A percentile compares a stretch with the other conserved stretches of the same genome.
phyloP scores from a whole-genome alignment of 2,797 vertebrate species.

The Mormyrops attenuatus region DNA sequence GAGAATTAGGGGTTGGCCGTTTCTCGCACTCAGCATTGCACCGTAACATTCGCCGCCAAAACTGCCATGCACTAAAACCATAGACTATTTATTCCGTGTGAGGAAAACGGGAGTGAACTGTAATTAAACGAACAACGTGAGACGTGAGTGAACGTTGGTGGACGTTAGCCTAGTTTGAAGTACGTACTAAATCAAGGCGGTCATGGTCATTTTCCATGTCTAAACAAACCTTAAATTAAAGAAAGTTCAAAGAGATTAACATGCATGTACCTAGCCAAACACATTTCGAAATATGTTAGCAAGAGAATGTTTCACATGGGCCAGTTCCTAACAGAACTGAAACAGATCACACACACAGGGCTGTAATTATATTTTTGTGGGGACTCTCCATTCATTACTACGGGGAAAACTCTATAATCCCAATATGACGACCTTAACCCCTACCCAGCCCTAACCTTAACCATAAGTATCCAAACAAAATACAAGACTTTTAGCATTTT shows the following conservation, averaged over 20 bases:
- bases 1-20: background rate
- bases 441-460: no score
- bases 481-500: no score
- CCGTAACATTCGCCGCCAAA: background rate
- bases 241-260: background rate
- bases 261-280: background rate
- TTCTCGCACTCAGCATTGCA: background rate
- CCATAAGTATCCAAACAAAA: no score
- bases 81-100: background rate
- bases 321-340: background rate
- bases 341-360: background rate
- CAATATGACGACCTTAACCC: no score
- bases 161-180: background rate
- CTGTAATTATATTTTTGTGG: no score
- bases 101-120: background rate
- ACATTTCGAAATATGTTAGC: background rate
- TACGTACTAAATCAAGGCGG: background rate
- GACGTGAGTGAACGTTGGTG: background rate
- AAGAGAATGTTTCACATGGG: background rate
- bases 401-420: no score
- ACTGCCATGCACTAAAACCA: background rate
- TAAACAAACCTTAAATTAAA: conserved; percentile 7
- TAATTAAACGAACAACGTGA: background rate
- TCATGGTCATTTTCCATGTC: background rate
- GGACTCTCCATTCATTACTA: no score